Conservation (phyloP, 2,113 vertebrate genomes). For the Tamias sibiricus region DNA sequence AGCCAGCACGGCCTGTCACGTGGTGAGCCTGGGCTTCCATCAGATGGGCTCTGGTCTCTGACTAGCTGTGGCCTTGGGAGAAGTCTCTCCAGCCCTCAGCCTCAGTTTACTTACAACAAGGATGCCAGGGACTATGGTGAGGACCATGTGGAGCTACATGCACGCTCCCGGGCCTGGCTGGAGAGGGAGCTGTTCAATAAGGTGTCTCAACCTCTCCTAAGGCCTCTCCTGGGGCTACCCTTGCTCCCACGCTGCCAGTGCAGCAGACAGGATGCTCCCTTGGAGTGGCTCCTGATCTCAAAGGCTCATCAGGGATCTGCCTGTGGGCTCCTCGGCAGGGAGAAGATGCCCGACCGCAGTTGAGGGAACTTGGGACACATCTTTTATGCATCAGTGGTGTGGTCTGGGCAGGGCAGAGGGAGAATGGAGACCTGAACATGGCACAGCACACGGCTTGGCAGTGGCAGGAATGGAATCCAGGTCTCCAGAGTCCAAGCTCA, state of each 20-base stretch:
- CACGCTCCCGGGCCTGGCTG: background rate
- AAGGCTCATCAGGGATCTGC: background rate
- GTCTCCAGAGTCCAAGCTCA: background rate
- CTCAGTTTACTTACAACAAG: background rate
- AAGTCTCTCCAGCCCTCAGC: background rate
- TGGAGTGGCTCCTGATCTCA: background rate
- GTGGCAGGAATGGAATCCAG: background rate
- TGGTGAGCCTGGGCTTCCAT: background rate
- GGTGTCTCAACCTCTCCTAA: no score
- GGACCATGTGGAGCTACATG: background rate
- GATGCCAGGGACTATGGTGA: background rate
- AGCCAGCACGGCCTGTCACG: rapidly evolving
- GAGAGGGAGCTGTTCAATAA: background rate
- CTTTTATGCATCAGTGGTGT: background rate
- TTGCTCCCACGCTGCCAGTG: rapidly evolving
- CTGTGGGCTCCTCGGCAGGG: rapidly evolving
- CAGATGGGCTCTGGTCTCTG: background rate
- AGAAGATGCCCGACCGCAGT: background rate
- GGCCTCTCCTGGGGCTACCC: background rate
- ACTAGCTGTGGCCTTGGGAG: background rate
- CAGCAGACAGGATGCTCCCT: rapidly evolving
- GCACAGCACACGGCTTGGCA: rapidly evolving
- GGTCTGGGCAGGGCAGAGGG: background rate
- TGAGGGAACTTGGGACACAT: rapidly evolving
- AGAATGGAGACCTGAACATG: background rate